Conservation (phyloP, 2,888 invertebrate species). For the Eilema depressum region DNA sequence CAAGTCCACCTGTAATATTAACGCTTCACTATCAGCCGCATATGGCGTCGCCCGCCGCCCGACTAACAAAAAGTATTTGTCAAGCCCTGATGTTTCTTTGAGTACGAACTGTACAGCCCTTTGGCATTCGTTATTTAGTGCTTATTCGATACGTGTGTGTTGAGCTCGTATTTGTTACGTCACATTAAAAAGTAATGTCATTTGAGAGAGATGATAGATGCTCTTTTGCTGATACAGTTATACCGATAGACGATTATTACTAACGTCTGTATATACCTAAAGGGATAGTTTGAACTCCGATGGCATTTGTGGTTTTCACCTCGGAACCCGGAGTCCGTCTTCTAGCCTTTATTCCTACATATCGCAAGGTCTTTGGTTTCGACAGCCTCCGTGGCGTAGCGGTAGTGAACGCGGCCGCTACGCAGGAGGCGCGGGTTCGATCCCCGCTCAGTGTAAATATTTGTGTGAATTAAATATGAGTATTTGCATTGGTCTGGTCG, state of each 20-base stretch:
- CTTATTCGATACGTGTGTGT: constrained; percentile 16
- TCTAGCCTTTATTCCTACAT: not conserved
- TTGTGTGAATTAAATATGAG: too few species aligned
- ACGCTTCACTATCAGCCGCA: constrained; percentile 74
- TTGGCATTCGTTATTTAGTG: constrained; percentile 30
- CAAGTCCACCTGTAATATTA: constrained; percentile 78
- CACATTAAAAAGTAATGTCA: not conserved
- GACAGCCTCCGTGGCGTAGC: too few species aligned
- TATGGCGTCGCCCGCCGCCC: constrained; percentile 61
- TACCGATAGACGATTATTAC: too few species aligned
- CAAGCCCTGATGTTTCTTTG: constrained; percentile 56
- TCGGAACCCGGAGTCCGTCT: too few species aligned
- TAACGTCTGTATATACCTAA: too few species aligned
- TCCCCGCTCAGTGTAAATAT: too few species aligned
- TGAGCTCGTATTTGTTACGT: not conserved
- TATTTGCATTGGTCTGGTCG: too few species aligned
- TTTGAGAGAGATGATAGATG: not conserved
- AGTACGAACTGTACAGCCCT: constrained; percentile 34
- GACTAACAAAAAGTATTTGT: constrained; percentile 69
- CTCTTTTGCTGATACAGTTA: not conserved
- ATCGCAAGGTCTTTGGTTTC: too few species aligned
- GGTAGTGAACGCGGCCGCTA: too few species aligned
- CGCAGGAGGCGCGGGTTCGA: too few species aligned
- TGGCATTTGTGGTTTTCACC: too few species aligned
- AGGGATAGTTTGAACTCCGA: too few species aligned